These are phyloP conservation scores for Drosophila teissieri DNA, from an alignment of 1,140 invertebrate species.

Conservation along the genomic window DNA sequence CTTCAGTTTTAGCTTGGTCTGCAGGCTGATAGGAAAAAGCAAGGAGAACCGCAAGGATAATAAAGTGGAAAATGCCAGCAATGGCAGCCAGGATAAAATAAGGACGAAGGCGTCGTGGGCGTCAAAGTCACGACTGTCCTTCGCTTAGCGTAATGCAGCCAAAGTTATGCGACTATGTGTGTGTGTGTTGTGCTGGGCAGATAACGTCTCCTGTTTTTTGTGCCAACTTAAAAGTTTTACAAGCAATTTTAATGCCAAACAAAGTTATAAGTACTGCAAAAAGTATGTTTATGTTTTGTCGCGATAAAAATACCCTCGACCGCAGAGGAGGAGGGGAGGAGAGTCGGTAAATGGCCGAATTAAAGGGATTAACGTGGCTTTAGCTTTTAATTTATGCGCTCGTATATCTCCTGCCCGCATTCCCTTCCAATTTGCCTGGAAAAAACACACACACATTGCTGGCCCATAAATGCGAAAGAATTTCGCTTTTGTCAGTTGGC, in stretches of 20 bases:
- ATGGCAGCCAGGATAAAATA: constrained; percentile 27
- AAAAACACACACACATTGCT: constrained; percentile 51
- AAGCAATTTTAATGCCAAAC: constrained; percentile 79
- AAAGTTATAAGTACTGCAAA: constrained; percentile 79
- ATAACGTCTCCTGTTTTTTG: constrained; percentile 41
- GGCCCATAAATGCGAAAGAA: constrained; percentile 28
- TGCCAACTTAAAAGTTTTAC: constrained; percentile 75
- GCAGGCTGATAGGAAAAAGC: constrained; percentile 56
- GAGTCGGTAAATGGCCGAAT: constrained; percentile 58
- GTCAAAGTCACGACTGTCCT: constrained; percentile 57
- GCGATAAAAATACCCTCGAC: constrained; percentile 64
- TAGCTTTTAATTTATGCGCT: constrained; percentile 76
- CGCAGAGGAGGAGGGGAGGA: not conserved
- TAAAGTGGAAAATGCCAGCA: constrained; percentile 62
- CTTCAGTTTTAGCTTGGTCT: not conserved
- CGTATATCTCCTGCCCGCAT: constrained; percentile 17
- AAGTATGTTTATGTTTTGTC: constrained; percentile 73
- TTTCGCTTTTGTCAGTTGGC: constrained; percentile 14
- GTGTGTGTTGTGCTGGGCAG: constrained; percentile 25
- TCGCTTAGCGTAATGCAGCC: constrained; percentile 49
- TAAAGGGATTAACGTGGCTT: constrained; percentile 75
- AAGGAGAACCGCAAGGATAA: constrained; percentile 73
- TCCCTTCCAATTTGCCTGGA: not conserved
- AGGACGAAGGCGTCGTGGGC: constrained; percentile 28
- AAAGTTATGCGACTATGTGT: constrained; percentile 37